Evolutionary conservation across 2,888 invertebrate genomes (phyloP).

Genomic region (Tetragonula carbonaria): DNA sequence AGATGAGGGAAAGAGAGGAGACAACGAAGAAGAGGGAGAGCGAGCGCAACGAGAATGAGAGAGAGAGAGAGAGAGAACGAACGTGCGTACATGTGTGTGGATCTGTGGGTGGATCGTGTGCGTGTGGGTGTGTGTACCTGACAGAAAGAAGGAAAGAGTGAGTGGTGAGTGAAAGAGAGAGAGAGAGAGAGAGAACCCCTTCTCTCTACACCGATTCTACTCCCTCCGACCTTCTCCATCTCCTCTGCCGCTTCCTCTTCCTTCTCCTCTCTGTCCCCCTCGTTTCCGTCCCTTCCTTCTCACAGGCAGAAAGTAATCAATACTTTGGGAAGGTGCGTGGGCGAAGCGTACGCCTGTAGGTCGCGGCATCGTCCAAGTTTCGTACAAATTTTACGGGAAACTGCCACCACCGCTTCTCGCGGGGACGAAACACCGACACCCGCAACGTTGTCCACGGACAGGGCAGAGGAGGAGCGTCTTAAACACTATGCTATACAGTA

Average conservation of each 20-base stretch:
- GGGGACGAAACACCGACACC: constrained; percentile 10
- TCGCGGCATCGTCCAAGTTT: constrained; percentile 67
- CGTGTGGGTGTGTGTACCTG: not conserved
- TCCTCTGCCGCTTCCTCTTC: constrained; percentile 57
- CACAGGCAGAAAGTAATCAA: constrained; percentile 81
- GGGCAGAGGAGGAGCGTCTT: not conserved
- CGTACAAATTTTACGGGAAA: constrained; percentile 68
- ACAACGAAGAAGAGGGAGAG: constrained; percentile 1
- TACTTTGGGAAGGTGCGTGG: constrained; percentile 81
- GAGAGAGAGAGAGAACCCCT: constrained; percentile 42
- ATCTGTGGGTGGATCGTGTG: not conserved
- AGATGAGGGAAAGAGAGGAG: not conserved
- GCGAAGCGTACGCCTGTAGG: constrained; percentile 73
- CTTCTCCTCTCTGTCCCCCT: constrained; percentile 62
- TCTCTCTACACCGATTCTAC: constrained; percentile 47
- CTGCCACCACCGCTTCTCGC: constrained; percentile 31
- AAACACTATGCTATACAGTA: too few species aligned
- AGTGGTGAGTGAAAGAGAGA: constrained; percentile 25
- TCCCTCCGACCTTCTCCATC: constrained; percentile 62
- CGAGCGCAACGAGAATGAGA: not conserved
- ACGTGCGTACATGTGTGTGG: constrained; percentile 12
- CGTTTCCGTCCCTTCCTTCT: constrained; percentile 71
- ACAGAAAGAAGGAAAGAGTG: not conserved
- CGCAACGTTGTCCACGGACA: not conserved
- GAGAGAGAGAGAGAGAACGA: constrained; percentile 10